phyloP scores from a whole-genome alignment of 2,888 invertebrate genomes.

The Lochmaea crataegi region DNA sequence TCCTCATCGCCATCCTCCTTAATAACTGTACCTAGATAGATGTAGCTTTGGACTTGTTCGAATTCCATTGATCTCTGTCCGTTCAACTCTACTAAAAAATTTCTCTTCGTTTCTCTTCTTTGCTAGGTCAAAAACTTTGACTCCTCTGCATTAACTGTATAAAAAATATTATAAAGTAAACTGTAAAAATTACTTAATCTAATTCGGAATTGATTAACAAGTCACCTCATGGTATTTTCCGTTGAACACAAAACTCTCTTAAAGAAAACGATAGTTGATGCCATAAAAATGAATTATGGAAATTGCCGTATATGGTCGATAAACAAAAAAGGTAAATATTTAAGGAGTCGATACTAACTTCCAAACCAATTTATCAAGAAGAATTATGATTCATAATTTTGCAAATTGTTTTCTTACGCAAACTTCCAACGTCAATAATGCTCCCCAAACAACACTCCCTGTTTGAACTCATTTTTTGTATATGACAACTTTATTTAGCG shows the following conservation, averaged over 20 bases:
- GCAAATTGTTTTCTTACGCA: slow-evolving; percentile 48
- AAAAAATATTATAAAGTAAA: no score
- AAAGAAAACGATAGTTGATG: slow-evolving; percentile 19
- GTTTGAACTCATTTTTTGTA: slow-evolving; percentile 21
- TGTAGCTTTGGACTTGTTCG: no score
- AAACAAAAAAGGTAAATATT: slow-evolving; percentile 40
- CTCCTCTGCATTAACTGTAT: no score
- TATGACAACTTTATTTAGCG: not conserved
- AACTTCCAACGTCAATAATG: slow-evolving; percentile 28
- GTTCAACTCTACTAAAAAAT: no score
- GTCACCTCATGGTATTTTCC: slow-evolving; percentile 11
- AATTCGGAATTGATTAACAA: not conserved
- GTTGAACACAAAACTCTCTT: slow-evolving; percentile 8
- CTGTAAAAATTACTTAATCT: not conserved
- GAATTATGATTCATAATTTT: slow-evolving; percentile 52
- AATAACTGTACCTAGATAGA: no score
- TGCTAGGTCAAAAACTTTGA: no score
- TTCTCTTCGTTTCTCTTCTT: no score
- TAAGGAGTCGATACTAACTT: slow-evolving; percentile 31
- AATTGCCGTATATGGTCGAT: slow-evolving; percentile 32
- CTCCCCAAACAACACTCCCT: slow-evolving; percentile 23
- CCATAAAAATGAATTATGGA: slow-evolving; percentile 39
- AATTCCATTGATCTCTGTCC: no score
- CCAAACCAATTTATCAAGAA: slow-evolving; percentile 39
- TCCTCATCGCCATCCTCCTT: no score